phyloP scores from a whole-genome alignment of 2,888 invertebrate genomes.

The Drosophila birchii region DNA sequence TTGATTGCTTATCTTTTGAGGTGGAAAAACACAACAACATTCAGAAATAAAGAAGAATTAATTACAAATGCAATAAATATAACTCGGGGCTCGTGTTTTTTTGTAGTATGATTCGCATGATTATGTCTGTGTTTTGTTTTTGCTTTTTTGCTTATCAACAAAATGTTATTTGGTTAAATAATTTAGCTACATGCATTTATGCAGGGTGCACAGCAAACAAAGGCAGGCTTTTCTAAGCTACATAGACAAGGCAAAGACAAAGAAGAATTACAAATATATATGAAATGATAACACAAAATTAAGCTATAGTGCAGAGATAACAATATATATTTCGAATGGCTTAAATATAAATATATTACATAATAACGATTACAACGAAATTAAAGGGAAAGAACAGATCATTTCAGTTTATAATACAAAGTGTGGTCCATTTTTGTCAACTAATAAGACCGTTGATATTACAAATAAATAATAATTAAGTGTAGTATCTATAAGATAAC shows the following conservation, averaged over 20 bases:
- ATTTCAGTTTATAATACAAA: constrained; percentile 33
- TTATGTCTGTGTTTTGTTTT: constrained; percentile 18
- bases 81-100: constrained; percentile 28
- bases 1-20: constrained; percentile 27
- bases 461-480: constrained; percentile 9
- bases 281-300: constrained; percentile 18
- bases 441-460: constrained; percentile 5
- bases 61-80: constrained; percentile 35
- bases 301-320: constrained; percentile 29
- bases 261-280: constrained; percentile 1
- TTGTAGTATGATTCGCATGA: constrained; percentile 33
- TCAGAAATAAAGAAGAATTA: constrained; percentile 16
- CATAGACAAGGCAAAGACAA: constrained; percentile 18
- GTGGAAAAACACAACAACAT: constrained; percentile 35
- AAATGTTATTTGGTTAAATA: constrained; percentile 29
- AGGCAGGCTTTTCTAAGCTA: constrained; percentile 29
- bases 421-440: constrained; percentile 11
- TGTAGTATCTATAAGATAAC: constrained; percentile 5
- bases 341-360: constrained; percentile 32
- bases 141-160: constrained; percentile 8
- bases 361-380: constrained; percentile 34
- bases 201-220: constrained; percentile 33
- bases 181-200: constrained; percentile 9
- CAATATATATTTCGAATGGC: constrained; percentile 16
- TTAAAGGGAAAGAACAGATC: constrained; percentile 1